These are phyloP conservation scores for Oceanodroma leucorhoa DNA, from an alignment of 2,797 vertebrate species.

Conservation along the genomic window DNA sequence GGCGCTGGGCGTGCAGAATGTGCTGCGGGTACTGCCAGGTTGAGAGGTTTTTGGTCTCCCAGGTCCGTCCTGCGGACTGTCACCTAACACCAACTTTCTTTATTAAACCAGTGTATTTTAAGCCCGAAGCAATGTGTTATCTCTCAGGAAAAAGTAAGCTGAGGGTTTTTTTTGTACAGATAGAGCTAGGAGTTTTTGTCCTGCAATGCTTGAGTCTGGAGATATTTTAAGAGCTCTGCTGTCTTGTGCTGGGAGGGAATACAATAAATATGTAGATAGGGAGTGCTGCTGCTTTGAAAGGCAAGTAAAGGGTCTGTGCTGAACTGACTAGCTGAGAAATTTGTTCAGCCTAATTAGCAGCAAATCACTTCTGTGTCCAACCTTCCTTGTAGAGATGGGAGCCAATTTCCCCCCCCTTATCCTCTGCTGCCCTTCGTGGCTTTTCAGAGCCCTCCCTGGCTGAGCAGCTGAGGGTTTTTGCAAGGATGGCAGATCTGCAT, in stretches of 20 bases:
- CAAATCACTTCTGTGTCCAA: conserved; percentile 24
- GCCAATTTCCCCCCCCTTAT: neutral
- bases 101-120: conserved; percentile 21
- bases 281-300: conserved; percentile 6
- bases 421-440: neutral
- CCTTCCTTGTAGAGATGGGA: neutral
- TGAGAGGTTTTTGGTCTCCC: neutral
- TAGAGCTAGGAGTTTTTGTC: conserved; percentile 7
- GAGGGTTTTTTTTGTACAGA: neutral
- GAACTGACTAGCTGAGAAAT: conserved; percentile 20
- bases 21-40: neutral
- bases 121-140: neutral
- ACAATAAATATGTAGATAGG: conserved; percentile 18
- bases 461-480: neutral
- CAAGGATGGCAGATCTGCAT: neutral
- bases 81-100: neutral
- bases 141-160: neutral
- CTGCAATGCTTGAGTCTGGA: neutral
- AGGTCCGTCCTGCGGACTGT: neutral
- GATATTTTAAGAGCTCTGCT: conserved; percentile 35
- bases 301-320: conserved; percentile 15
- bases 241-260: neutral
- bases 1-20: neutral
- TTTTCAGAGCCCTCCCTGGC: neutral
- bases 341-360: conserved; percentile 51